Conservation (phyloP, 1,140 invertebrate genomes). For the Galleria mellonella region DNA sequence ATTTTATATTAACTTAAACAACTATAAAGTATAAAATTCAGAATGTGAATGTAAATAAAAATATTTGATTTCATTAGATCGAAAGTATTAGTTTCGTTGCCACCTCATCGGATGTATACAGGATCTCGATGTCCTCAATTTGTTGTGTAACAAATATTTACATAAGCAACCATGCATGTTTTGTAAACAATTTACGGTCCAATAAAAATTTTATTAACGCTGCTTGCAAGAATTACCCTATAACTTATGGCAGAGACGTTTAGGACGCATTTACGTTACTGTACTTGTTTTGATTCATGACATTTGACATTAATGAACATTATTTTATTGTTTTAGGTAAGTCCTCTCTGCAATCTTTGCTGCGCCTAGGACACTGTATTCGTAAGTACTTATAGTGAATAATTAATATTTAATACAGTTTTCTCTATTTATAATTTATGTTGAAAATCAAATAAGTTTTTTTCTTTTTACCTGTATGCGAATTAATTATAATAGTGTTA, state of each 20-base stretch:
- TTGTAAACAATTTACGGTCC: constrained; percentile 17
- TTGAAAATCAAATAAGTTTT: constrained; percentile 9
- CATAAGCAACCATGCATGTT: constrained; percentile 11
- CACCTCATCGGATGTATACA: neutral
- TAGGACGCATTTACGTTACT: constrained; percentile 5
- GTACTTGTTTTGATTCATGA: constrained; percentile 5
- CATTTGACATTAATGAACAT: constrained; percentile 11
- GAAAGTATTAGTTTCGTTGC: too few relatives aligned
- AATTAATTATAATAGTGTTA: too few relatives aligned
- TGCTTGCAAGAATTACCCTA: constrained; percentile 3
- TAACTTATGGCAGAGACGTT: constrained; percentile 8
- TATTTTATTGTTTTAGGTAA: constrained; percentile 29
- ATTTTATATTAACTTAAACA: too few relatives aligned
- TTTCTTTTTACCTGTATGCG: too few relatives aligned
- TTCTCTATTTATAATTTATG: too few relatives aligned
- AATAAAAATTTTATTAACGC: constrained; percentile 14
- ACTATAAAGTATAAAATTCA: too few relatives aligned
- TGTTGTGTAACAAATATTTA: constrained; percentile 1
- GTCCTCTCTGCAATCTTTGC: constrained; percentile 1
- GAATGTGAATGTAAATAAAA: too few relatives aligned
- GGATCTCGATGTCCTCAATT: neutral
- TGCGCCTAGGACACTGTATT: neutral
- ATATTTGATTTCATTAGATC: too few relatives aligned
- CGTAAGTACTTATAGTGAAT: neutral
- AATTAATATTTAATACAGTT: neutral